These are phyloP conservation scores for Campylomormyrus numenius DNA, from an alignment of 2,113 vertebrate species.

Conservation along the genomic window DNA sequence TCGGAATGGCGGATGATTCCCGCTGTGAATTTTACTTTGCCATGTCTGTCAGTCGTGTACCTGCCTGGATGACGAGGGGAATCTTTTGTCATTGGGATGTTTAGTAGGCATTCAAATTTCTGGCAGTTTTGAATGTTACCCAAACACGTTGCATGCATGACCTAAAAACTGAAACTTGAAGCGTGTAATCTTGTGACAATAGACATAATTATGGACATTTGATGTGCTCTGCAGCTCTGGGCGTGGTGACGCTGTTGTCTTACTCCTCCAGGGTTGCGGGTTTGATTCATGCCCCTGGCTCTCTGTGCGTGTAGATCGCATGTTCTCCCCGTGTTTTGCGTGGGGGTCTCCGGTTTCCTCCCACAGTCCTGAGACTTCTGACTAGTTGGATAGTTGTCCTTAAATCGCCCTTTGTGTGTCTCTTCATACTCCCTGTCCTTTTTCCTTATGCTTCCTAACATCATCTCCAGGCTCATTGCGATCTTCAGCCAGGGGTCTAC, in stretches of 20 bases:
- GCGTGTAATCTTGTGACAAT: not conserved
- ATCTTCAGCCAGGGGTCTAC: not conserved
- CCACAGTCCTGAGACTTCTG: not conserved
- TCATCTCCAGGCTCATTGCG: not conserved
- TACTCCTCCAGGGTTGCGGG: not conserved
- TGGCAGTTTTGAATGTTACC: not conserved
- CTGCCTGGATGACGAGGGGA: not conserved
- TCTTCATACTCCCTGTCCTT: not conserved
- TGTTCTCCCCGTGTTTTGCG: not conserved
- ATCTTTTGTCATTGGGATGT: not conserved
- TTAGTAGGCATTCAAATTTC: not conserved
- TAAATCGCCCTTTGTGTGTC: not conserved
- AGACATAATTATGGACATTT: not conserved
- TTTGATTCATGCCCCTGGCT: not conserved
- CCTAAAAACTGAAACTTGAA: not conserved
- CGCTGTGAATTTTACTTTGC: not conserved
- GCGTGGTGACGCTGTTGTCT: not conserved
- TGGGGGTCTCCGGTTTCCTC: not conserved
- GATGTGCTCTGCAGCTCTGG: not conserved
- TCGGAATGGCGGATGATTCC: not conserved
- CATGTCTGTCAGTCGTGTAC: not conserved
- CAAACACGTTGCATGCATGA: not conserved
- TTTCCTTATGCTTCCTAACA: not conserved
- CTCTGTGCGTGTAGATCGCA: not conserved
- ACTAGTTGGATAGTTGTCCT: not conserved